These are phyloP conservation scores for Oreortyx pictus DNA, from an alignment of 2,797 vertebrate genomes.

Conservation along the genomic window DNA sequence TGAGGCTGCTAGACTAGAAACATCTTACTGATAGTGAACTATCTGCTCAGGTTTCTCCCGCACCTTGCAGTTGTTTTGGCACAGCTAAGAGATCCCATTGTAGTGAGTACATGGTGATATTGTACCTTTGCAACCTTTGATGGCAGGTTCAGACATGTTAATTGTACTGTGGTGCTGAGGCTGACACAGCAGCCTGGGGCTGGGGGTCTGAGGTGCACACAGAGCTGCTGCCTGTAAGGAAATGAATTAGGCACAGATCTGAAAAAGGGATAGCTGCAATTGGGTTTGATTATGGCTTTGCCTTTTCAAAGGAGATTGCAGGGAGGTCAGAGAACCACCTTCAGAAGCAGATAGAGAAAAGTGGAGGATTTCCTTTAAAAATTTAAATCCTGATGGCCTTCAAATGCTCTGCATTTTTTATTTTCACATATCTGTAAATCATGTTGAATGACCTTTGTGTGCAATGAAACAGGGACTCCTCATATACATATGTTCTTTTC, in stretches of 20 bases:
- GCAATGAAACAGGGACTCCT: background rate
- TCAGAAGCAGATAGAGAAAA: background rate
- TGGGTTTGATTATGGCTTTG: background rate
- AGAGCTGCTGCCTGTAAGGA: background rate
- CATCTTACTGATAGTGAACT: background rate
- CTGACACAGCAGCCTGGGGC: background rate
- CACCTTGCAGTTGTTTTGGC: constrained; percentile 28
- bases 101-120: background rate
- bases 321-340: background rate
- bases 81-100: background rate
- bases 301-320: background rate
- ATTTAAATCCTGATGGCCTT: background rate
- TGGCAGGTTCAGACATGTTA: background rate
- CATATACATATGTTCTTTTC: background rate
- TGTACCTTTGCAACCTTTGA: background rate
- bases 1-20: constrained; percentile 1
- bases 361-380: background rate
- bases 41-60: constrained; percentile 23
- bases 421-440: background rate
- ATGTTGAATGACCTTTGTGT: background rate
- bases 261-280: background rate
- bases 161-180: background rate
- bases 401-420: background rate
- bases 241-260: background rate
- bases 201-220: background rate